Evolutionary conservation across 2,113 vertebrate genomes (phyloP).

Genomic region (Corydoras maculifer): DNA sequence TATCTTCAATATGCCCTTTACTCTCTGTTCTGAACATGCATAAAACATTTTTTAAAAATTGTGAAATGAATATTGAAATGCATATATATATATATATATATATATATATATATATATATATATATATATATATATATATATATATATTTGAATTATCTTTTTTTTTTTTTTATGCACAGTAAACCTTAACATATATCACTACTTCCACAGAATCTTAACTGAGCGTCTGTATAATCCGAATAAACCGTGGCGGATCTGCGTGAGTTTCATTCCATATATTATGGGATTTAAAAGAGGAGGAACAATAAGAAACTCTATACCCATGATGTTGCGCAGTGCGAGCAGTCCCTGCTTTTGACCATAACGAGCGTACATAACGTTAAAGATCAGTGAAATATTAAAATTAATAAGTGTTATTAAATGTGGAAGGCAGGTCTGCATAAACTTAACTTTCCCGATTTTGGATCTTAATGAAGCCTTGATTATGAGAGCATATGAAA

Average conservation of each 20-base stretch:
- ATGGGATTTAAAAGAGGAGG: slow-evolving; percentile 38
- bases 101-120: too few relatives aligned
- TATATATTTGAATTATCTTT: too few relatives aligned
- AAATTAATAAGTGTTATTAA: slow-evolving; percentile 35
- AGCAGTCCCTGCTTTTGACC: slow-evolving; percentile 3
- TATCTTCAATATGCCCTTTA: too few relatives aligned
- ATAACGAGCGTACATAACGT: slow-evolving; percentile 37
- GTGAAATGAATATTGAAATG: too few relatives aligned
- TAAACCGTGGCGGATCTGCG: not conserved
- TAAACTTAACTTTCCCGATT: slow-evolving; percentile 17
- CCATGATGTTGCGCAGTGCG: slow-evolving; percentile 36
- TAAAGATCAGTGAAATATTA: slow-evolving; percentile 49
- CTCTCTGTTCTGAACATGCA: too few relatives aligned
- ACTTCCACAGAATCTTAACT: not conserved
- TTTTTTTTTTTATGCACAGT: too few relatives aligned
- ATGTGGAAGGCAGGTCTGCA: slow-evolving; percentile 42
- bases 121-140: too few relatives aligned
- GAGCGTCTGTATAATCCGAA: not conserved
- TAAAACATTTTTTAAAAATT: too few relatives aligned
- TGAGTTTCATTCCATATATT: slow-evolving; percentile 41
- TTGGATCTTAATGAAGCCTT: slow-evolving; percentile 13
- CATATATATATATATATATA: too few relatives aligned
- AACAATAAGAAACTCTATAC: slow-evolving; percentile 46
- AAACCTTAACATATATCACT: too few relatives aligned
- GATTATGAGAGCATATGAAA: slow-evolving; percentile 33